A percentile compares a stretch with the other conserved stretches of the same genome.
Evolutionary conservation across 1,140 invertebrate species (phyloP).

Genomic region (Cotesia vestalis): DNA sequence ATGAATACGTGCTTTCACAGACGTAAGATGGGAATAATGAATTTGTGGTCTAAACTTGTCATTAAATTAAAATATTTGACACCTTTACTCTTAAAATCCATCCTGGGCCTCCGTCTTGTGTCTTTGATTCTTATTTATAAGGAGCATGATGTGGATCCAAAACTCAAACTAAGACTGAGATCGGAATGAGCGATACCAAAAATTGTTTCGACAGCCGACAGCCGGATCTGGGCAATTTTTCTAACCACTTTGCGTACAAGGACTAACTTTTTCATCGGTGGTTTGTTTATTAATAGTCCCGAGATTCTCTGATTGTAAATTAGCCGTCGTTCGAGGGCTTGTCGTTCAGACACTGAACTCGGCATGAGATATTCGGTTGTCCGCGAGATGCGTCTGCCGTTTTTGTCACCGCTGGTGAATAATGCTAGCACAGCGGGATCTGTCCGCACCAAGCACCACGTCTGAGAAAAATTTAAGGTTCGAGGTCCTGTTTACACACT

Average conservation of each 20-base stretch:
- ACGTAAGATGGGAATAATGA: not conserved
- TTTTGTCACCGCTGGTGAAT: conserved; percentile 33
- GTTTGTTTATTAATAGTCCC: conserved; percentile 16
- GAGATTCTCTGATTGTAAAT: not conserved
- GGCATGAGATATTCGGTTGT: not conserved
- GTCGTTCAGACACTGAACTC: not conserved
- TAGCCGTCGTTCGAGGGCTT: conserved; percentile 12
- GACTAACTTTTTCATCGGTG: not conserved
- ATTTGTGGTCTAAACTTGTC: conserved; percentile 9
- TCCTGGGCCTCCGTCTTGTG: not conserved
- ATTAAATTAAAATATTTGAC: conserved; percentile 18
- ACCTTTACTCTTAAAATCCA: not conserved
- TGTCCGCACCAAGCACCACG: conserved; percentile 21
- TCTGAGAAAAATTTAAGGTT: not conserved
- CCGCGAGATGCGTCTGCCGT: conserved; percentile 10
- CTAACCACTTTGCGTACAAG: not conserved
- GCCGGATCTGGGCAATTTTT: conserved; percentile 3
- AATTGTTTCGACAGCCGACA: not conserved
- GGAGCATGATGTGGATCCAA: too few relatives aligned
- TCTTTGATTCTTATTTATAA: too few relatives aligned
- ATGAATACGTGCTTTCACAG: conserved; percentile 15
- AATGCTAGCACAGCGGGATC: conserved; percentile 31
- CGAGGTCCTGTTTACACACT: not conserved
- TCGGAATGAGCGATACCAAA: too few relatives aligned
- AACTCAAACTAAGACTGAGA: too few relatives aligned